Percentiles rank a stretch among this genome's conserved stretches.
Evolutionary conservation across 1,140 invertebrate species (phyloP).

Genomic region (Maconellicoccus hirsutus): DNA sequence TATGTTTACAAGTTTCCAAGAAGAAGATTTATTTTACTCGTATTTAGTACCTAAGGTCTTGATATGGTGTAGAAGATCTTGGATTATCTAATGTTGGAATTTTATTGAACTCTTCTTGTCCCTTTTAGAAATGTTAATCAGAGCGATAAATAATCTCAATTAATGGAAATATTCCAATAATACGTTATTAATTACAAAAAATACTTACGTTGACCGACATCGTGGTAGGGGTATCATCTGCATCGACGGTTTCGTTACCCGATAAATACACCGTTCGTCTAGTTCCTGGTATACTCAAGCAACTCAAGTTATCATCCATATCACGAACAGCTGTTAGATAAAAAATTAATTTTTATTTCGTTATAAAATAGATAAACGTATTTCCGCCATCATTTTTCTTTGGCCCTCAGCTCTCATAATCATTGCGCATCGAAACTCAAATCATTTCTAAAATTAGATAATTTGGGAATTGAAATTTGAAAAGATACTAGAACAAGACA

Average conservation of each 20-base stretch:
- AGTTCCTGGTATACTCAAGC: conserved; percentile 61
- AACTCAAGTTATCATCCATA: conserved; percentile 32
- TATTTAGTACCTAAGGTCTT: conserved; percentile 11
- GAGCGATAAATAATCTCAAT: neutral
- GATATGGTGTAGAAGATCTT: neutral
- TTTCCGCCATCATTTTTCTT: neutral
- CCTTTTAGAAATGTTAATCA: neutral
- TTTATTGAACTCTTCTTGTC: neutral
- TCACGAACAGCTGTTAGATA: conserved; percentile 2
- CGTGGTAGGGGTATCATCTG: neutral
- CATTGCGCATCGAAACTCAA: neutral
- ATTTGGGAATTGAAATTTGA: neutral
- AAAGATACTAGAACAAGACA: neutral
- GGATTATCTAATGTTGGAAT: neutral
- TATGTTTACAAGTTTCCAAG: too few species aligned
- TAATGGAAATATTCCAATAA: neutral
- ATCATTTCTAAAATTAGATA: neutral
- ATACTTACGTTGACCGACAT: conserved; percentile 5
- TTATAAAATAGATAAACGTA: neutral
- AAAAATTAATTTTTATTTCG: neutral
- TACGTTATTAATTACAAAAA: neutral
- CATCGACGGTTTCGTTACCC: conserved; percentile 46
- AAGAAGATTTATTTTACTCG: too few species aligned
- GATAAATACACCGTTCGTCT: conserved; percentile 69
- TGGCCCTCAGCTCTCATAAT: conserved; percentile 11